Conservation (phyloP, 2,113 vertebrate genomes). For the Lampris megalopsis region DNA sequence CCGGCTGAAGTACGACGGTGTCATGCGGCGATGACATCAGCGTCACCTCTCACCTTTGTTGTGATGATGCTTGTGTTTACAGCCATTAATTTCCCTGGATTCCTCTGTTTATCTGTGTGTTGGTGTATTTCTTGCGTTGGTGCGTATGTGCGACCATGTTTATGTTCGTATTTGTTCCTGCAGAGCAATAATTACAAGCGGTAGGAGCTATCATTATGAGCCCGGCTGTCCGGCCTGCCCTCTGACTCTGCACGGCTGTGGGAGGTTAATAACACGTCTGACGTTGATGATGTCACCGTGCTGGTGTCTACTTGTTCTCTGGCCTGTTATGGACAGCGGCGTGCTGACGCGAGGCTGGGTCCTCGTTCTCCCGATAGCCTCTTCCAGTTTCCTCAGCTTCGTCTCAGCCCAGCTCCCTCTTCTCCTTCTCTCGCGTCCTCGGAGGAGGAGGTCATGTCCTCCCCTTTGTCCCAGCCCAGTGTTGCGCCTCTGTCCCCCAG, state of each 20-base stretch:
- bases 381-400: conserved; percentile 11
- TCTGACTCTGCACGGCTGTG: conserved; percentile 68
- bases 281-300: conserved; percentile 79
- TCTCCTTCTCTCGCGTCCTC: neutral
- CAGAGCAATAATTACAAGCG: conserved; percentile 78
- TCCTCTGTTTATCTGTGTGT: conserved; percentile 26
- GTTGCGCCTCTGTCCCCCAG: neutral
- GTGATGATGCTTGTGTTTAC: conserved; percentile 23
- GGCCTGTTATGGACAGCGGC: conserved; percentile 47
- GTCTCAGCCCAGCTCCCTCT: conserved; percentile 26
- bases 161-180: conserved; percentile 51
- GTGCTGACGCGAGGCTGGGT: conserved; percentile 21
- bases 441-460: neutral
- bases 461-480: neutral
- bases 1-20: too few relatives aligned
- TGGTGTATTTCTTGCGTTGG: conserved; percentile 18
- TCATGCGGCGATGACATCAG: conserved; percentile 53
- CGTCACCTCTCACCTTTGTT: conserved; percentile 33
- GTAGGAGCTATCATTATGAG: conserved; percentile 78
- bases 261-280: conserved; percentile 84
- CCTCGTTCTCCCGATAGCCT: neutral
- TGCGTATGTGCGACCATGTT: conserved; percentile 18
- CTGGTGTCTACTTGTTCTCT: conserved; percentile 68
- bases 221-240: conserved; percentile 64
- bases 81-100: conserved; percentile 18